A percentile compares a stretch with the other conserved stretches of the same genome.
Evolutionary conservation across 1,140 invertebrate species (phyloP).

Genomic region (Copidosoma floridanum): DNA sequence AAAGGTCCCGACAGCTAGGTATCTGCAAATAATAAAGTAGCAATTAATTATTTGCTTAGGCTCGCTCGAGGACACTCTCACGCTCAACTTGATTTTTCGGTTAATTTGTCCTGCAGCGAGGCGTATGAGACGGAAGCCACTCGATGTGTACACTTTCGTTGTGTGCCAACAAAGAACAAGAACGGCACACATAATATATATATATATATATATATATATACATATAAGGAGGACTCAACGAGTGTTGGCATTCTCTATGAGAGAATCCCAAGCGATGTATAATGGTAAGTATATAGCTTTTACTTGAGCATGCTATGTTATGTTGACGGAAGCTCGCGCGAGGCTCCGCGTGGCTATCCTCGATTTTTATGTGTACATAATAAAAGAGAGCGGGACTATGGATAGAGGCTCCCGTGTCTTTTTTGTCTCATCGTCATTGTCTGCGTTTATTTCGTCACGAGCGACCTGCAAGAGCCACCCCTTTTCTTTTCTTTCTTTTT

Average conservation of each 20-base stretch:
- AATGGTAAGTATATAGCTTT: no score
- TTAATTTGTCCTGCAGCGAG: constrained; percentile 37
- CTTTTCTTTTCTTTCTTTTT: neutral
- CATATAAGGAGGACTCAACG: no score
- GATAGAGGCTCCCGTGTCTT: no score
- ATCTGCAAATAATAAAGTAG: constrained; percentile 44
- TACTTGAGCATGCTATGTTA: no score
- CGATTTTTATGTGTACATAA: no score
- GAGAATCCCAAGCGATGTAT: no score
- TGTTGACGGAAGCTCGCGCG: constrained; percentile 31
- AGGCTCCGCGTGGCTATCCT: no score
- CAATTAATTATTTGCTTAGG: constrained; percentile 48
- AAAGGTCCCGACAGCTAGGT: no score
- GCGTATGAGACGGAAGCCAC: neutral
- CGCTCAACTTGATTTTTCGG: constrained; percentile 41
- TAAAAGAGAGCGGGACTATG: no score
- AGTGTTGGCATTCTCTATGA: no score
- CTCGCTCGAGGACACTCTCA: constrained; percentile 28
- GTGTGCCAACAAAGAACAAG: constrained; percentile 28
- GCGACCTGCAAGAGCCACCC: neutral
- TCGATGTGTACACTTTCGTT: constrained; percentile 28
- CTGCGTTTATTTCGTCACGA: constrained; percentile 9
- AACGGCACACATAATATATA: constrained; percentile 9
- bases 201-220: no score
- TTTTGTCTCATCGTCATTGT: neutral